Evolutionary conservation across 2,888 invertebrate species (phyloP).

Genomic region (Leucozona laternaria): DNA sequence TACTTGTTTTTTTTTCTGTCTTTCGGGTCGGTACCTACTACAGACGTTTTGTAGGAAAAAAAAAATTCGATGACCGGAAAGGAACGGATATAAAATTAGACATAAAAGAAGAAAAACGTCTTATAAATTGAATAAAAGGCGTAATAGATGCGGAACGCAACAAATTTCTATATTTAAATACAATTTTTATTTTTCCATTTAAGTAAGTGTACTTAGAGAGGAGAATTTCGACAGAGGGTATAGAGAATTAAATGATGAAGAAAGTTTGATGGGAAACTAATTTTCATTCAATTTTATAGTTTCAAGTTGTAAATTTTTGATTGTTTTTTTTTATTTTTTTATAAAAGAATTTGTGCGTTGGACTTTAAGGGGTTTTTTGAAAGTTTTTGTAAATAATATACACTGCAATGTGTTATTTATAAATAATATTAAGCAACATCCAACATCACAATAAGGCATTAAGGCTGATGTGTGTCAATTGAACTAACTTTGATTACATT

Average conservation of each 20-base stretch:
- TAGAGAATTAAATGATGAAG: constrained; percentile 32
- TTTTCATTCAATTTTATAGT: constrained; percentile 16
- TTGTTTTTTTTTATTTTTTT: neutral
- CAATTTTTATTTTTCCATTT: constrained; percentile 23
- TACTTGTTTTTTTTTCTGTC: constrained; percentile 14
- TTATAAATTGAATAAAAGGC: constrained; percentile 60
- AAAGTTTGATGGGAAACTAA: constrained; percentile 11
- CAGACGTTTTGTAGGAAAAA: constrained; percentile 23
- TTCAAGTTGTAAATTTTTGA: constrained; percentile 7
- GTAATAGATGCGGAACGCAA: constrained; percentile 37
- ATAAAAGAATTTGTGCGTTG: neutral
- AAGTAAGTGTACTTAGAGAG: constrained; percentile 3
- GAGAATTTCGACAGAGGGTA: neutral
- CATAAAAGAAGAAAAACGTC: constrained; percentile 51
- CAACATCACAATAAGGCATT: too few relatives aligned
- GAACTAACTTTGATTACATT: too few relatives aligned
- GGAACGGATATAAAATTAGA: constrained; percentile 69
- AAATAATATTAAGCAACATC: too few relatives aligned
- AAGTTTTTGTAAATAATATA: neutral
- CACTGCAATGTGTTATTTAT: neutral
- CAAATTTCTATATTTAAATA: constrained; percentile 42
- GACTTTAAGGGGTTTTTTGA: neutral
- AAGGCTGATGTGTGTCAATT: too few relatives aligned
- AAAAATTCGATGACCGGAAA: constrained; percentile 68
- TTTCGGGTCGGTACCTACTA: constrained; percentile 6